Conservation (phyloP, 2,797 vertebrate species). For the Enteromius treurensis region DNA sequence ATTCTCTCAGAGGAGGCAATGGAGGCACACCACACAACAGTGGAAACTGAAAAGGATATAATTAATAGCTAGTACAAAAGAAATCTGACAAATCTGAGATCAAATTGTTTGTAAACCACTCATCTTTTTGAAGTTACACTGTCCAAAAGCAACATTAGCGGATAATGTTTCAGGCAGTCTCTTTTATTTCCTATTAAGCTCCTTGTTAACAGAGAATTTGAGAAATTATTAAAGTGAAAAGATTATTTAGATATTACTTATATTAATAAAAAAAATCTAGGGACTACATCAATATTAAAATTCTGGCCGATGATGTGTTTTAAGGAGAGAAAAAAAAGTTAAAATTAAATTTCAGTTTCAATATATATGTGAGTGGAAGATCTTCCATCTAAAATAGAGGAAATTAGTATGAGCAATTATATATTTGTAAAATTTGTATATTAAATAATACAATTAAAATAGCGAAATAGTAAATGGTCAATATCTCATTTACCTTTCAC, state of each 20-base stretch:
- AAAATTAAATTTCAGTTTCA: background rate
- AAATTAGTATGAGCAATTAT: background rate
- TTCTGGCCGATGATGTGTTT: background rate
- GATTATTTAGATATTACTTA: background rate
- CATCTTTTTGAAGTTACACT: conserved; percentile 5
- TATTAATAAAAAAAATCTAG: background rate
- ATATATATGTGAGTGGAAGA: background rate
- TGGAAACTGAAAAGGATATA: background rate
- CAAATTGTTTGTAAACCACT: conserved; percentile 12
- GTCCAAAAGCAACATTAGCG: background rate
- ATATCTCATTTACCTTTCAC: background rate
- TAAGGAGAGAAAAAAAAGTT: background rate
- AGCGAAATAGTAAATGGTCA: background rate
- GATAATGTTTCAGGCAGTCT: background rate
- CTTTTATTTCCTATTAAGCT: background rate
- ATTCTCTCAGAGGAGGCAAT: conserved; percentile 13
- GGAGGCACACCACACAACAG: background rate
- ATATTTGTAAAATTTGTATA: background rate
- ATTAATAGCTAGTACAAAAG: background rate
- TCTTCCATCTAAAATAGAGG: background rate
- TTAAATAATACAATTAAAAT: background rate
- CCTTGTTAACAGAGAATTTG: background rate
- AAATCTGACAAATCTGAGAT: conserved; percentile 3
- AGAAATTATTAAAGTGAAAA: background rate
- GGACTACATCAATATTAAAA: background rate